Conservation (phyloP, 2,113 vertebrate genomes). For the Brachypodius melanocephalos region DNA sequence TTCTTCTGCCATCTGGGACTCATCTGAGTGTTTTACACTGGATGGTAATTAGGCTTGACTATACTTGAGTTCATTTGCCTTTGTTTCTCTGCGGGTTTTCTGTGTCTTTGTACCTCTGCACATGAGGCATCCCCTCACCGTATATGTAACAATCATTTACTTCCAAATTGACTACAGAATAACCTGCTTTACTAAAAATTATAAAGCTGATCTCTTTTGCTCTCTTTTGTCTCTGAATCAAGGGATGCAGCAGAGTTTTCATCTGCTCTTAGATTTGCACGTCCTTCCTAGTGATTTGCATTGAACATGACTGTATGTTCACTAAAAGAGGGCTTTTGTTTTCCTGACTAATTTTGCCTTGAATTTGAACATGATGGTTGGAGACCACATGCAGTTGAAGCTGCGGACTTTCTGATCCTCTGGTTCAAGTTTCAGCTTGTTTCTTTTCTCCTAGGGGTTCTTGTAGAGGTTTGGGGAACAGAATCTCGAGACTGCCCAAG, state of each 20-base stretch:
- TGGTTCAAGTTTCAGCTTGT: background rate
- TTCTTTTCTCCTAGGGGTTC: background rate
- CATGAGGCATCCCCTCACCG: rapidly evolving
- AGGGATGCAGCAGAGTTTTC: background rate
- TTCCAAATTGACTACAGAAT: background rate
- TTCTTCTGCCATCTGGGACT: background rate
- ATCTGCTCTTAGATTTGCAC: background rate
- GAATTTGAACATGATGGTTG: background rate
- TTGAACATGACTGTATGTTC: background rate
- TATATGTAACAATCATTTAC: background rate
- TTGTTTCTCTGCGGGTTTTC: rapidly evolving
- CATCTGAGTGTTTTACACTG: background rate
- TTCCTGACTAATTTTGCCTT: background rate
- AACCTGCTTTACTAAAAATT: background rate
- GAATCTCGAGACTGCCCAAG: background rate
- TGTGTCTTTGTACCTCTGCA: background rate
- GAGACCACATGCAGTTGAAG: background rate
- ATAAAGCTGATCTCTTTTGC: background rate
- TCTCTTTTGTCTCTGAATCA: background rate
- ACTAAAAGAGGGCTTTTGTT: background rate
- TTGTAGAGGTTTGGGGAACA: background rate
- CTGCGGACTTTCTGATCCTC: background rate
- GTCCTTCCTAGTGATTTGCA: background rate
- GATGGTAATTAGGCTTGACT: background rate
- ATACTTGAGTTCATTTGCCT: background rate